Percentiles rank a stretch among this genome's conserved stretches.
phyloP scores from a whole-genome alignment of 1,140 invertebrate species.

The Meloidogyne hapla region DNA sequence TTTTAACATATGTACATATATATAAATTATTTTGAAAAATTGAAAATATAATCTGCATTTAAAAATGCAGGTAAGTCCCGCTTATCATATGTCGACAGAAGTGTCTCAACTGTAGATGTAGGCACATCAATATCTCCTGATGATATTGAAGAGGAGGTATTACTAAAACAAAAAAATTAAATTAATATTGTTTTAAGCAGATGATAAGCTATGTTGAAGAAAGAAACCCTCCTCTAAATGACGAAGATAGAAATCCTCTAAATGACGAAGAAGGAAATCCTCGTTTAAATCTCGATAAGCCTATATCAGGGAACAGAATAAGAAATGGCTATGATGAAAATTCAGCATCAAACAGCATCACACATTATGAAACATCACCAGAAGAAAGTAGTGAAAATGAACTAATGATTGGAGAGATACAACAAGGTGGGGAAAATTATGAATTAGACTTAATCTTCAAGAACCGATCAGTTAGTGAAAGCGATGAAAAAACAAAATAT shows the following conservation, averaged over 20 bases:
- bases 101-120: not conserved
- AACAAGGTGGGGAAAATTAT: not conserved
- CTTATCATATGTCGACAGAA: too few relatives aligned
- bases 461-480: not conserved
- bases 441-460: not conserved
- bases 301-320: not conserved
- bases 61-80: not conserved
- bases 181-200: not conserved
- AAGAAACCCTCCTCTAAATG: too few relatives aligned
- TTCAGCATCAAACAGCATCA: not conserved
- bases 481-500: not conserved
- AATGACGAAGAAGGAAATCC: too few relatives aligned
- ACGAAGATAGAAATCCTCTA: too few relatives aligned
- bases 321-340: not conserved
- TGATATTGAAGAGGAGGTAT: too few relatives aligned
- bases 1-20: too few relatives aligned
- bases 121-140: too few relatives aligned
- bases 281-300: not conserved
- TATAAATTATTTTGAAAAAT: too few relatives aligned
- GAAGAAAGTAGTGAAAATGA: not conserved
- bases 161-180: not conserved
- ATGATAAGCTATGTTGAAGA: not conserved
- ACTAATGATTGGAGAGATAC: too few relatives aligned
- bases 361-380: not conserved
- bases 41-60: too few relatives aligned